A percentile compares a stretch with the other conserved stretches of the same genome.
These are phyloP conservation scores for Chloroceryle amazona DNA, from an alignment of 2,797 vertebrate species.

Conservation along the genomic window DNA sequence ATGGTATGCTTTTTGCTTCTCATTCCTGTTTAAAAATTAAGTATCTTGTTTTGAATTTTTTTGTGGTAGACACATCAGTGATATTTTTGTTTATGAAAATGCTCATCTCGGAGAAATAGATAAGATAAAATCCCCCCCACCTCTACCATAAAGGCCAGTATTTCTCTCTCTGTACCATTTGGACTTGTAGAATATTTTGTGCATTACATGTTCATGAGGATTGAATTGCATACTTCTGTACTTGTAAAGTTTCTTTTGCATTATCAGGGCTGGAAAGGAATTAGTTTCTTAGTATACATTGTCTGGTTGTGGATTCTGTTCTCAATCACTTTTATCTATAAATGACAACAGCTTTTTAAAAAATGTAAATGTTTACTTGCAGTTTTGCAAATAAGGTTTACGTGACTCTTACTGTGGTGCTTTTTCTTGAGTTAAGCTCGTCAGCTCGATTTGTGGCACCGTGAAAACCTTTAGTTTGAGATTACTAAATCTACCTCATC, in stretches of 20 bases:
- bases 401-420: neutral
- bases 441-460: neutral
- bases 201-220: neutral
- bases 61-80: neutral
- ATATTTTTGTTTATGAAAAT: neutral
- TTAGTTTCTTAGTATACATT: neutral
- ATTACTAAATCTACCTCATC: neutral
- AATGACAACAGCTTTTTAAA: conserved; percentile 26
- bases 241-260: conserved; percentile 27
- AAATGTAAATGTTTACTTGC: conserved; percentile 57
- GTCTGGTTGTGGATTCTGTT: conserved; percentile 28
- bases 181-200: neutral
- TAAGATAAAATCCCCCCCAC: neutral
- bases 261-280: conserved; percentile 10
- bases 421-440: neutral
- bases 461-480: neutral
- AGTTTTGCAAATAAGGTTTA: conserved; percentile 7
- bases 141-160: neutral
- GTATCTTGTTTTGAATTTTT: neutral
- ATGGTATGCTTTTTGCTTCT: neutral
- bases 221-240: neutral
- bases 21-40: neutral
- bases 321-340: conserved; percentile 44
- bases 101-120: neutral
- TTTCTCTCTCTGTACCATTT: neutral